Evolutionary conservation across 2,888 invertebrate species (phyloP).

Genomic region (Drosophila meridionalis): DNA sequence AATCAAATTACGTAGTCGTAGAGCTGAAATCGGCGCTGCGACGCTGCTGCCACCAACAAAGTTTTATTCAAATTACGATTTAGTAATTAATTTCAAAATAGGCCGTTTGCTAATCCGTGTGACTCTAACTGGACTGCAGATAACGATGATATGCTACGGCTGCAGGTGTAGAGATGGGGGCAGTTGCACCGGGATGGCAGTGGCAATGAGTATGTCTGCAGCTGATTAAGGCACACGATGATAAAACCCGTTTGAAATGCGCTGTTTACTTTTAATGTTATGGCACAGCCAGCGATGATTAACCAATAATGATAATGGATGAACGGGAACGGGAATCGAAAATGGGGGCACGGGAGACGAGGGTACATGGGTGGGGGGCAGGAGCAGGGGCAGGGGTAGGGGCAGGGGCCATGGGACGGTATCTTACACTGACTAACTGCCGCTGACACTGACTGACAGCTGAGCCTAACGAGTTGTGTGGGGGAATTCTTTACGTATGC

Average conservation of each 20-base stretch:
- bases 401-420: not conserved
- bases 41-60: constrained; percentile 57
- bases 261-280: constrained; percentile 71
- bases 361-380: not conserved
- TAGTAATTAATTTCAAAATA: constrained; percentile 74
- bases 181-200: not conserved
- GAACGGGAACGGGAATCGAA: constrained; percentile 21
- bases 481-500: constrained; percentile 48
- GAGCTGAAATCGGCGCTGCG: constrained; percentile 26
- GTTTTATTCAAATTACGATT: constrained; percentile 76
- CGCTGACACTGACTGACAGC: constrained; percentile 43
- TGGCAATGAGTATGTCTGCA: constrained; percentile 19
- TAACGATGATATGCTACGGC: constrained; percentile 6
- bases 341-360: not conserved
- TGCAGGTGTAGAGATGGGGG: constrained; percentile 3
- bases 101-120: constrained; percentile 59
- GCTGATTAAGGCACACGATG: constrained; percentile 61
- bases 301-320: constrained; percentile 69
- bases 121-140: constrained; percentile 56
- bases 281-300: constrained; percentile 65
- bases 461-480: constrained; percentile 46
- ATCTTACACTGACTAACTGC: constrained; percentile 22
- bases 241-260: constrained; percentile 68
- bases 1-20: constrained; percentile 73
- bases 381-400: not conserved